Percentiles rank a stretch among this genome's conserved stretches.
These are phyloP conservation scores for Pollachius pollachius DNA, from an alignment of 2,113 vertebrate genomes.

Conservation along the genomic window DNA sequence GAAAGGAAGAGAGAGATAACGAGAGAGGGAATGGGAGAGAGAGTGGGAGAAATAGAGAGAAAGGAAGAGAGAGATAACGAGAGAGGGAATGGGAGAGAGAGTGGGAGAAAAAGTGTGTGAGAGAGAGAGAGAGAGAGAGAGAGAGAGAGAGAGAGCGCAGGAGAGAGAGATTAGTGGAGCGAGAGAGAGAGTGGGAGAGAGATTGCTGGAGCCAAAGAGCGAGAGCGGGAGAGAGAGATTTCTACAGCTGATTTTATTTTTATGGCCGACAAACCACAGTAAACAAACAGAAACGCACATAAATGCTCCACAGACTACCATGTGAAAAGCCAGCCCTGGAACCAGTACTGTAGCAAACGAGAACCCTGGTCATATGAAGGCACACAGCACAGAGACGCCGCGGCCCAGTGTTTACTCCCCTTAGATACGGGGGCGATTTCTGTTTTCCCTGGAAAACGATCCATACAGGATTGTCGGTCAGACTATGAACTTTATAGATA, in stretches of 20 bases:
- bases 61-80: conserved; percentile 4
- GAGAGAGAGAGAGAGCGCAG: too few species aligned
- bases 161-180: conserved; percentile 20
- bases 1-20: conserved; percentile 12
- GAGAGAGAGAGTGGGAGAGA: conserved; percentile 17
- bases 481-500: too few species aligned
- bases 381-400: background rate
- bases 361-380: conserved; percentile 23
- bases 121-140: background rate
- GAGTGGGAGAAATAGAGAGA: conserved; percentile 29
- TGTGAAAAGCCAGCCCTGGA: conserved; percentile 49
- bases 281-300: conserved; percentile 75
- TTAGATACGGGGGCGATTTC: too few species aligned
- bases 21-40: conserved; percentile 7
- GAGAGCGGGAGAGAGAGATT: conserved; percentile 8
- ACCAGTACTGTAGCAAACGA: conserved; percentile 29
- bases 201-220: background rate
- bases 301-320: conserved; percentile 62
- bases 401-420: background rate
- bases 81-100: conserved; percentile 36
- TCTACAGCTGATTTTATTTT: conserved; percentile 70
- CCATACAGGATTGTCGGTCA: too few species aligned
- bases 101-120: conserved; percentile 13
- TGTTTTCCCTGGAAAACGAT: too few species aligned
- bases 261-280: conserved; percentile 75